phyloP scores from a whole-genome alignment of 2,888 invertebrate genomes.

The Agriopis aurantiaria region DNA sequence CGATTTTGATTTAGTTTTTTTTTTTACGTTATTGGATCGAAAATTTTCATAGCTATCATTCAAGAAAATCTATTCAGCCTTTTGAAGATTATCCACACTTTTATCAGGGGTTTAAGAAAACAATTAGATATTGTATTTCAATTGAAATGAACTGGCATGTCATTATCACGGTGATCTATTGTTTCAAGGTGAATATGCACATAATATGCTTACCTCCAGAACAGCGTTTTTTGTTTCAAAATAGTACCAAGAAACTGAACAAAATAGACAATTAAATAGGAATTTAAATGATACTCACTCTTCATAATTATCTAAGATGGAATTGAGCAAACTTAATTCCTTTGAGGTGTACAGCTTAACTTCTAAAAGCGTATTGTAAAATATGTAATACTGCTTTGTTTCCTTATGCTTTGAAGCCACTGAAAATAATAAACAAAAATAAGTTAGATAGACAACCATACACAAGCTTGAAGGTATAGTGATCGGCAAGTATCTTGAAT shows the following conservation, averaged over 20 bases:
- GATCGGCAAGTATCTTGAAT: no score
- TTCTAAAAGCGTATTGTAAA: constrained; percentile 98
- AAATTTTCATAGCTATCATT: no score
- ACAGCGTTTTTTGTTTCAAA: background rate
- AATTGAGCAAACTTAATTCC: constrained; percentile 95
- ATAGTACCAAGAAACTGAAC: background rate
- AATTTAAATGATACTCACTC: constrained; percentile 86
- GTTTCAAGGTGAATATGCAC: no score
- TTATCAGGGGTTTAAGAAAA: no score
- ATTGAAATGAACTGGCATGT: no score
- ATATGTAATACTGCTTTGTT: constrained; percentile 98
- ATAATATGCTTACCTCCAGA: background rate
- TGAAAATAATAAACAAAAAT: constrained; percentile 72
- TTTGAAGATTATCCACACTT: no score
- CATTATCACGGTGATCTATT: no score
- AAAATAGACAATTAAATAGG: background rate
- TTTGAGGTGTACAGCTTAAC: constrained; percentile 97
- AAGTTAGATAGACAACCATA: background rate
- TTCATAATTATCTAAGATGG: constrained; percentile 95
- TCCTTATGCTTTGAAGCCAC: constrained; percentile 98
- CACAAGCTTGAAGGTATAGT: background rate
- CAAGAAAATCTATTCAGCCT: no score
- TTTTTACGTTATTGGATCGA: no score
- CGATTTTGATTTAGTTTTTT: no score
- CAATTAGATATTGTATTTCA: no score